These are phyloP conservation scores for Pachyrhynchus sulphureomaculatus DNA, from an alignment of 1,140 invertebrate genomes.

Conservation along the genomic window DNA sequence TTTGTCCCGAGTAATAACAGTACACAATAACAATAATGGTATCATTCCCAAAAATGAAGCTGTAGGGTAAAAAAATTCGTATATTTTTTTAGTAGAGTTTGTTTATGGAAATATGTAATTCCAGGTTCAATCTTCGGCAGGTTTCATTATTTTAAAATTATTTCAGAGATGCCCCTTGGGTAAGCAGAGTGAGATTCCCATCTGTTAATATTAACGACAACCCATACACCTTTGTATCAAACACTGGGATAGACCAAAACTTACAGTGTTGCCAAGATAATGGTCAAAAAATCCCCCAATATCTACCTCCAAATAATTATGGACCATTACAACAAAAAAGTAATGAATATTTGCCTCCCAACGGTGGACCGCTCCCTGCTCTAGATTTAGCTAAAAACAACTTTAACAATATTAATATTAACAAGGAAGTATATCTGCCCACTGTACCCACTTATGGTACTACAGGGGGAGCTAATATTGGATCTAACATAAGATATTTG, in stretches of 20 bases:
- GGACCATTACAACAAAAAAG: neutral
- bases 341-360: neutral
- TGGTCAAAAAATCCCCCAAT: neutral
- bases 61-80: no score
- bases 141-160: no score
- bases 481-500: neutral
- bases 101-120: no score
- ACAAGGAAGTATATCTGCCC: neutral
- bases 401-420: neutral
- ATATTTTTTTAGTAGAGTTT: no score
- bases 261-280: neutral
- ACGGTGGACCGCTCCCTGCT: neutral
- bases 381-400: no score
- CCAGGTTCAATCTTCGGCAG: no score
- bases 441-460: neutral
- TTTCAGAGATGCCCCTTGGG: constrained; percentile 21
- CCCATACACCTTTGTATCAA: constrained; percentile 30
- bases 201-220: constrained; percentile 5
- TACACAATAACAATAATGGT: no score
- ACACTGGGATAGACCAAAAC: neutral
- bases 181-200: constrained; percentile 31
- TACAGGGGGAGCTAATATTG: neutral
- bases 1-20: no score
- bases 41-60: no score
- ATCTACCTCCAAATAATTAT: neutral